phyloP scores from a whole-genome alignment of 2,113 vertebrate species.

The Rhynchopsitta pachyrhyncha region DNA sequence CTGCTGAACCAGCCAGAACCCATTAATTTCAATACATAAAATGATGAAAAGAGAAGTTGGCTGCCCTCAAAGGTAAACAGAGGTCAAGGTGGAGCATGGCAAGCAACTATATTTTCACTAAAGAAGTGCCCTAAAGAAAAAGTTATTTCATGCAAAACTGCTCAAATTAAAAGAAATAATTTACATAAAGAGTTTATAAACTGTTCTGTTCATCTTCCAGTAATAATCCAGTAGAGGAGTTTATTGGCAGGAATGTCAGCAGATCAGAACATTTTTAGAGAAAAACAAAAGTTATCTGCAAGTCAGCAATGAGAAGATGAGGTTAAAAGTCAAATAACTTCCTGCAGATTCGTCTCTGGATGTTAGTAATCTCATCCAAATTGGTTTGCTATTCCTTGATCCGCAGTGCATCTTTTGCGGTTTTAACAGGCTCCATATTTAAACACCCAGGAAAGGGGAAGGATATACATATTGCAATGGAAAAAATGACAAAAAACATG shows the following conservation, averaged over 20 bases:
- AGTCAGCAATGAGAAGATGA: neutral
- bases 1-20: constrained; percentile 20
- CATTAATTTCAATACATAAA: constrained; percentile 13
- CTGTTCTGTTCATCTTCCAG: neutral
- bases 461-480: neutral
- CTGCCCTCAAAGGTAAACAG: constrained; percentile 23
- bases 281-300: neutral
- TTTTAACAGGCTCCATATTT: neutral
- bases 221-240: neutral
- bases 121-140: neutral
- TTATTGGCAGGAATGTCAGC: neutral
- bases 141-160: neutral
- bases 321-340: neutral
- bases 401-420: neutral
- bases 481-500: neutral
- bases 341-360: neutral
- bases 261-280: neutral
- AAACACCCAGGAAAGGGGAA: neutral
- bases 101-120: neutral
- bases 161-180: neutral
- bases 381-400: neutral
- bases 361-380: neutral
- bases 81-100: neutral
- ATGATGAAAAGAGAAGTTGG: neutral
- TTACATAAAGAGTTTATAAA: neutral